phyloP scores from a whole-genome alignment of 2,113 vertebrate genomes.

The Orycteropus afer region DNA sequence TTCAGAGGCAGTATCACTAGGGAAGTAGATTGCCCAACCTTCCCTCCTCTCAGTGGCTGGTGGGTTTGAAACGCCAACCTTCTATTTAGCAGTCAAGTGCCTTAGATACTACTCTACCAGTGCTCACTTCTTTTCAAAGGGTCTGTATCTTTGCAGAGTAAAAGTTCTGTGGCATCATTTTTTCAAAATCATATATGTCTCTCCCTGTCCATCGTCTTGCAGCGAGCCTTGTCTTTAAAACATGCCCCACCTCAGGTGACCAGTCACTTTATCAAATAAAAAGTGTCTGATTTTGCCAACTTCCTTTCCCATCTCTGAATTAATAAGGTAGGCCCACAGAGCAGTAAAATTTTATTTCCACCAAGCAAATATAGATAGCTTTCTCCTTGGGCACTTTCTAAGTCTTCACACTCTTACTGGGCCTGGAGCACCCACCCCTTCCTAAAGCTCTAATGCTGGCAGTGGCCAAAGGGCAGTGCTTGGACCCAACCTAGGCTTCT shows the following conservation, averaged over 20 bases:
- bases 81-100: too few species aligned
- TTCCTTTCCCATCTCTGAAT: constrained; percentile 57
- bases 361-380: constrained; percentile 36
- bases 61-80: too few species aligned
- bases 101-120: too few species aligned
- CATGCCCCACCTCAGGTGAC: not conserved
- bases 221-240: constrained; percentile 30
- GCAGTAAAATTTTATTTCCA: constrained; percentile 61
- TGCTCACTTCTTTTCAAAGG: too few species aligned
- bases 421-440: not conserved
- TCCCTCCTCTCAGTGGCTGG: too few species aligned
- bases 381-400: constrained; percentile 48
- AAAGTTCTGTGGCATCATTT: not conserved
- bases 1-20: too few species aligned
- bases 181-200: constrained; percentile 28
- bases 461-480: not conserved
- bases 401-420: constrained; percentile 12
- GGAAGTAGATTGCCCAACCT: too few species aligned
- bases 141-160: not conserved
- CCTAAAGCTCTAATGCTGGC: not conserved
- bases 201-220: not conserved
- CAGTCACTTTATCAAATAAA: constrained; percentile 61
- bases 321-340: constrained; percentile 47
- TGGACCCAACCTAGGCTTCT: not conserved
- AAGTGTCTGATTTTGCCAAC: constrained; percentile 60